A percentile compares a stretch with the other conserved stretches of the same genome.
Conservation (phyloP, 2,113 vertebrate genomes). For the Hiodon tergisus region DNA sequence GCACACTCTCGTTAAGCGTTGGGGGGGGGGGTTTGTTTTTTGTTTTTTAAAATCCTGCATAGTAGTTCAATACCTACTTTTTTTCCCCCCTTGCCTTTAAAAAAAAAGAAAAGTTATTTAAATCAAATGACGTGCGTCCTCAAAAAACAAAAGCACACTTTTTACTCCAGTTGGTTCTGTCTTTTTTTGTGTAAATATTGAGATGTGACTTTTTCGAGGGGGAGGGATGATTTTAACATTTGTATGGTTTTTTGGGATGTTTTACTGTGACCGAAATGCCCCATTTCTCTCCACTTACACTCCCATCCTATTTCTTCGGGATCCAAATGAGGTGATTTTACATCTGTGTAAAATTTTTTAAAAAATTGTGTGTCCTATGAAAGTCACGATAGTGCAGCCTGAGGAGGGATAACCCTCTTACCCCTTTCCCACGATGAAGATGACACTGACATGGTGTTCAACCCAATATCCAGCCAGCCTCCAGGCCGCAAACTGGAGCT, state of each 20-base stretch:
- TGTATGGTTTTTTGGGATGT: slow-evolving; percentile 15
- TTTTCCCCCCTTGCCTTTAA: slow-evolving; percentile 37
- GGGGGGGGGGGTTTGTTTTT: slow-evolving; percentile 44
- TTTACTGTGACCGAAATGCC: slow-evolving; percentile 15
- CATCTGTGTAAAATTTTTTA: slow-evolving; percentile 8
- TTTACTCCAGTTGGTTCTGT: slow-evolving; percentile 41
- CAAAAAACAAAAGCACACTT: slow-evolving; percentile 56
- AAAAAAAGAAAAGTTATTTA: slow-evolving; percentile 56
- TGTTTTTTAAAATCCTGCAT: slow-evolving; percentile 29
- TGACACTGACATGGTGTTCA: no score
- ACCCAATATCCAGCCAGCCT: no score
- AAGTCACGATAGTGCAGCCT: no score
- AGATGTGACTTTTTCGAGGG: slow-evolving; percentile 31
- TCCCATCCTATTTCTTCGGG: not conserved
- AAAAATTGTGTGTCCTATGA: not conserved
- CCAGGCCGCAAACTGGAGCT: no score
- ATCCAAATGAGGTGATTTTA: not conserved
- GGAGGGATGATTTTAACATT: slow-evolving; percentile 19
- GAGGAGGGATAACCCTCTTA: no score
- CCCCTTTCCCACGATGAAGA: no score
- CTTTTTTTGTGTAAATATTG: slow-evolving; percentile 58
- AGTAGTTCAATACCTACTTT: slow-evolving; percentile 27
- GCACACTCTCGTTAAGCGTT: slow-evolving; percentile 27
- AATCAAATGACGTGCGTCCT: slow-evolving; percentile 50
- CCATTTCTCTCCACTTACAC: not conserved